A percentile compares a stretch with the other conserved stretches of the same genome.
Evolutionary conservation across 2,888 invertebrate species (phyloP).

Genomic region (Dicyrtomina minuta): DNA sequence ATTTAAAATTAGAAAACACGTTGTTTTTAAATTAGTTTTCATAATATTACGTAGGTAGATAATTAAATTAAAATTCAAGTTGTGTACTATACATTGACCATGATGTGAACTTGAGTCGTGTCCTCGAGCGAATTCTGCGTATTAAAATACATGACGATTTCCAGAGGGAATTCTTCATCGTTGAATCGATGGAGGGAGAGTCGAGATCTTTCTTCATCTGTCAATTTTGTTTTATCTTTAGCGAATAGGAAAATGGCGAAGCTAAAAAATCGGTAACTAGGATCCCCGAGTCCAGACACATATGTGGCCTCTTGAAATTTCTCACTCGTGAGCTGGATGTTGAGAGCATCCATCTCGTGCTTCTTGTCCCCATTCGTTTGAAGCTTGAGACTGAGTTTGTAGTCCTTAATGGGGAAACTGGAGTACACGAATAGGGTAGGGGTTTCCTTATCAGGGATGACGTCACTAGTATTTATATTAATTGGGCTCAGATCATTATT

Average conservation of each 20-base stretch:
- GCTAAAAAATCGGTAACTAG: constrained; percentile 23
- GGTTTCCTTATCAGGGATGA: not conserved
- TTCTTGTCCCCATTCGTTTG: too few relatives aligned
- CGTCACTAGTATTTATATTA: constrained; percentile 24
- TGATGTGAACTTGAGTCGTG: constrained; percentile 35
- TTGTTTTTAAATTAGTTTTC: too few relatives aligned
- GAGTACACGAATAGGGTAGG: constrained; percentile 30
- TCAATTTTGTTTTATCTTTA: not conserved
- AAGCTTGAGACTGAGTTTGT: constrained; percentile 11
- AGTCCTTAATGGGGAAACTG: constrained; percentile 7
- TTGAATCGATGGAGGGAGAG: constrained; percentile 34
- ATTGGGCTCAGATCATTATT: constrained; percentile 32
- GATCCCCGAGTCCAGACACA: constrained; percentile 30
- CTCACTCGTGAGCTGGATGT: not conserved
- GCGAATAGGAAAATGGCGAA: constrained; percentile 34
- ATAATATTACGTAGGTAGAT: too few relatives aligned
- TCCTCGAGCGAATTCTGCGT: not conserved
- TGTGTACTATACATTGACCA: constrained; percentile 31
- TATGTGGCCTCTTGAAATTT: constrained; percentile 22
- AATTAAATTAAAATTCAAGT: not conserved
- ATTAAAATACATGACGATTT: constrained; percentile 34
- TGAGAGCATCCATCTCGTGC: not conserved
- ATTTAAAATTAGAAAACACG: too few relatives aligned
- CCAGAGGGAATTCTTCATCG: constrained; percentile 33
- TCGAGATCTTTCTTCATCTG: not conserved